Base-by-base conservation (phyloP, 2,888 invertebrate genomes). In the Meganola albula region DNA sequence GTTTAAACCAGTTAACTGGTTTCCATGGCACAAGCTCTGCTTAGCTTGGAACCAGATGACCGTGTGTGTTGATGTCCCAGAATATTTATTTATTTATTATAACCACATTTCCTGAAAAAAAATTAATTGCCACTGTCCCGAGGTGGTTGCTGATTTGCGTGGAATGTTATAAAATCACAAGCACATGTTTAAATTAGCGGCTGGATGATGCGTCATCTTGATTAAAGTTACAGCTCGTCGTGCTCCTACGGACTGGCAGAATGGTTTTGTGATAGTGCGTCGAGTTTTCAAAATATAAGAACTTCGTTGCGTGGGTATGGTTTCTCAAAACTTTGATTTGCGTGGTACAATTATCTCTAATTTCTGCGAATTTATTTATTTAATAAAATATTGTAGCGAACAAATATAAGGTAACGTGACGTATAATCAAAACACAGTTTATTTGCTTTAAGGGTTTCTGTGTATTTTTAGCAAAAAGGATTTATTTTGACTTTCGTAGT, bases 321-420 rank as follows among this genome's bases (percentile, higher is more conserved):
- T 22, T 21, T 27, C 12, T 21, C 28, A 21, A 22, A 28, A 28
- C 22, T 28, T 27, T 27, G 27, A 27, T 27, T 27, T 18, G 27
- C 27, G 10, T 20, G 27, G 27, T 27, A 20, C 27, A 27, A 27
- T 27, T 27, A 12, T 27, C 27, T 27, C 20, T 12, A 12, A 20
- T 20, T 8, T 27, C 11, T 27, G 27, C 20, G 27, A 27, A 27
- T 27, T 27, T 20, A 8, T 27, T 27, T 20, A 27, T 27, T 20
- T 10, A 14, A 22, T 29, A 29, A 29, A 29, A 28, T 28, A 28
- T 28, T 28, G 21, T 28, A 26, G 21, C 22, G 21, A 12, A 28
- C 28, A 28, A 28, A 28, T 28, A 22, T 22, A 28, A 28, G 28
- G 28, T 22, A 21, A 28, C 28, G 28, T 21, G 13, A 28, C 28